These are phyloP conservation scores for Ptychochromis oligacanthus DNA, from an alignment of 2,113 vertebrate genomes.

Conservation along the genomic window DNA sequence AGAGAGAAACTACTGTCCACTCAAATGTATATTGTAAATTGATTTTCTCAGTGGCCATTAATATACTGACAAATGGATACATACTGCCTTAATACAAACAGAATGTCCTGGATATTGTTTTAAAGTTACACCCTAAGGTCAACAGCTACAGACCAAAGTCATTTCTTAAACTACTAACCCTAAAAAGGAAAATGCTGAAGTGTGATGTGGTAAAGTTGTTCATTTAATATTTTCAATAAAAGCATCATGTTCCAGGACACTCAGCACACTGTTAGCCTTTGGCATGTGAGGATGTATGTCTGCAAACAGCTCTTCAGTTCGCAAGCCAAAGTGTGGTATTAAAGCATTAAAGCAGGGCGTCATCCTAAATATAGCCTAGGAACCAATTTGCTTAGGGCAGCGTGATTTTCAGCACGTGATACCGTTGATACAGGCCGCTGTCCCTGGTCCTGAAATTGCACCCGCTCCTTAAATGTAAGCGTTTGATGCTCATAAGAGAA, in stretches of 20 bases:
- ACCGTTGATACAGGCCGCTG: constrained; percentile 63
- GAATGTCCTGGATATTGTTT: neutral
- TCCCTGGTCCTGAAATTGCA: constrained; percentile 77
- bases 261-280: neutral
- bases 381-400: constrained; percentile 60
- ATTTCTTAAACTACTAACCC: neutral
- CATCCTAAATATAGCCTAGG: constrained; percentile 63
- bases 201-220: neutral
- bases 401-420: constrained; percentile 60
- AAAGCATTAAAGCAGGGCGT: constrained; percentile 61
- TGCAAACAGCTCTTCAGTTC: neutral
- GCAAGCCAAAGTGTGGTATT: constrained; percentile 35
- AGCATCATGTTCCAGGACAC: neutral
- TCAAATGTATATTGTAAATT: neutral
- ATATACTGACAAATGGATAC: neutral
- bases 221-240: neutral
- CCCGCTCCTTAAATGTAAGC: neutral
- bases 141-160: constrained; percentile 24
- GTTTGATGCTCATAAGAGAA: neutral
- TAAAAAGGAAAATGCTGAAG: neutral
- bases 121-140: neutral
- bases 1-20: neutral
- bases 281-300: neutral
- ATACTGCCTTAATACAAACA: neutral
- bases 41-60: neutral